Percentiles rank a stretch among this genome's conserved stretches.
Conservation (phyloP, 1,140 invertebrate species). For the Drosophila orosa region DNA sequence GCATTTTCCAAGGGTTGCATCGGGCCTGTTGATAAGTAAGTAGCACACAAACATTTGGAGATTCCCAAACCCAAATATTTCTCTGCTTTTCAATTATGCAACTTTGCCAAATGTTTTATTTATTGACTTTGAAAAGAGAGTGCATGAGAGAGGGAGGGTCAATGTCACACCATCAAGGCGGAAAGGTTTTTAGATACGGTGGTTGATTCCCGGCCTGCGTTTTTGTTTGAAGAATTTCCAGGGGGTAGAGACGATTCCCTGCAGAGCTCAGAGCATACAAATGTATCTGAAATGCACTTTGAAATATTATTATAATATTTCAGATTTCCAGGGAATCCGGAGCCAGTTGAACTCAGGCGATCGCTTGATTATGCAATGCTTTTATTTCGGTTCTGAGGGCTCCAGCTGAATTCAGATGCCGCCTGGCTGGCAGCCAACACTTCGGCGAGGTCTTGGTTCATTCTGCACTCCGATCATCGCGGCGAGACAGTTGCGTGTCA, state of each 20-base stretch:
- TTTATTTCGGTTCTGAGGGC: constrained; percentile 27
- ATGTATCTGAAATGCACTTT: constrained; percentile 68
- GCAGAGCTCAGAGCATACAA: constrained; percentile 10
- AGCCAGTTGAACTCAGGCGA: constrained; percentile 50
- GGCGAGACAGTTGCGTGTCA: constrained; percentile 56
- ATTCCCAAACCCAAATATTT: constrained; percentile 45
- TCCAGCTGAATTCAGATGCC: constrained; percentile 48
- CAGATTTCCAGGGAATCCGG: not conserved
- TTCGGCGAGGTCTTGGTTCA: constrained; percentile 20
- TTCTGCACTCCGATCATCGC: constrained; percentile 35
- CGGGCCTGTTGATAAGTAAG: constrained; percentile 59
- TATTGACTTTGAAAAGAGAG: constrained; percentile 65
- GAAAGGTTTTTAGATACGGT: constrained; percentile 69
- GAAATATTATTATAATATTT: constrained; percentile 32
- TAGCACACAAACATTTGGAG: constrained; percentile 37
- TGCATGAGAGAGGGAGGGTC: not conserved
- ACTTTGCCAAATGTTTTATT: constrained; percentile 78
- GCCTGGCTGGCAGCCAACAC: constrained; percentile 47
- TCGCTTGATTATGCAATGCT: constrained; percentile 66
- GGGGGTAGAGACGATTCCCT: constrained; percentile 32
- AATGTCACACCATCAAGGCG: constrained; percentile 48
- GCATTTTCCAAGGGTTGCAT: constrained; percentile 36
- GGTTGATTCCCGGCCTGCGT: constrained; percentile 55
- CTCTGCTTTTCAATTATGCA: constrained; percentile 75
- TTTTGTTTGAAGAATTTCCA: constrained; percentile 25